phyloP scores from a whole-genome alignment of 1,140 invertebrate species.

The Zaprionus nigranus region DNA sequence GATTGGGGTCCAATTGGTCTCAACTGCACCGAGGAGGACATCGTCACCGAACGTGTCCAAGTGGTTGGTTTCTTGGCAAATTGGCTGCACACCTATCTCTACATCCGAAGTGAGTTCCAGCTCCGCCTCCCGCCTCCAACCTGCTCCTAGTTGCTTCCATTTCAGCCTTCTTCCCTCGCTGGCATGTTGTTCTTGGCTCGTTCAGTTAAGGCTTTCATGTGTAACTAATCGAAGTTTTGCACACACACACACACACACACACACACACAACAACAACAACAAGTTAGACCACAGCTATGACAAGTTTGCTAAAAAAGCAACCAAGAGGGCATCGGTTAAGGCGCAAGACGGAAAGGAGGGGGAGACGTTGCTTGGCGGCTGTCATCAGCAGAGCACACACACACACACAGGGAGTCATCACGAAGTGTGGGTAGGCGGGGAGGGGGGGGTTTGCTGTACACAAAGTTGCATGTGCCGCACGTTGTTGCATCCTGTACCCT shows the following conservation, averaged over 20 bases:
- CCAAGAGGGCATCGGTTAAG: neutral
- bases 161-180: constrained; percentile 8
- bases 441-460: neutral
- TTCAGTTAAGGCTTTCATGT: constrained; percentile 53
- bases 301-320: constrained; percentile 38
- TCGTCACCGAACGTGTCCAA: constrained; percentile 59
- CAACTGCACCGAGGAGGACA: constrained; percentile 66
- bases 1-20: constrained; percentile 65
- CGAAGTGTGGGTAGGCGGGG: neutral
- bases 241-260: constrained; percentile 18
- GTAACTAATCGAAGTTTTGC: constrained; percentile 59
- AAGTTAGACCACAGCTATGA: constrained; percentile 31
- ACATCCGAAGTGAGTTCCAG: constrained; percentile 71
- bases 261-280: constrained; percentile 4
- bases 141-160: neutral
- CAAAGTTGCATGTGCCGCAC: constrained; percentile 58
- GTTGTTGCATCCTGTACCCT: constrained; percentile 35
- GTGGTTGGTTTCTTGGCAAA: constrained; percentile 74
- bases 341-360: neutral
- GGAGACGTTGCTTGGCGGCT: neutral
- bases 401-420: neutral
- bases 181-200: constrained; percentile 33
- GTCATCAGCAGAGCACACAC: constrained; percentile 35
- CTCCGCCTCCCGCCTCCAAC: neutral
- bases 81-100: constrained; percentile 67